Evolutionary conservation across 2,888 invertebrate genomes (phyloP).

Genomic region (Trachelus iudaicus): DNA sequence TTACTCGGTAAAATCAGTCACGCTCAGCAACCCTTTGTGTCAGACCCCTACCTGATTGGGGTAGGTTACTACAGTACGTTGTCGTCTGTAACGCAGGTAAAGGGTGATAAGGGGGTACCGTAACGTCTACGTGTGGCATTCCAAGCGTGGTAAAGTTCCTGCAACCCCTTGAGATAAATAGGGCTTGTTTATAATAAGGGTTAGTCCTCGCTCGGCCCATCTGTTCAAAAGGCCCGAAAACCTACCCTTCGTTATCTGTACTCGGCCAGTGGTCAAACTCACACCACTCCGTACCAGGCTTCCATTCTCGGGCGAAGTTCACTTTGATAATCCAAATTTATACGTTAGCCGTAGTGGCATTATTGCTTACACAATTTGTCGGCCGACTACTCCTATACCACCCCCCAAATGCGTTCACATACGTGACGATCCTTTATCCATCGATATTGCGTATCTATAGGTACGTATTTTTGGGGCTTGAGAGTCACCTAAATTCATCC

Average conservation of each 20-base stretch:
- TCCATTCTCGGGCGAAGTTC: conserved; percentile 19
- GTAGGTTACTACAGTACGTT: background rate
- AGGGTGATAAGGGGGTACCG: background rate
- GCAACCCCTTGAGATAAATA: conserved; percentile 15
- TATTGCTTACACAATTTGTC: conserved; percentile 3
- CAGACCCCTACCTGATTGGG: background rate
- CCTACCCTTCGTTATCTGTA: conserved; percentile 33
- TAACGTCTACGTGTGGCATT: background rate
- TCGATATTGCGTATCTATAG: background rate
- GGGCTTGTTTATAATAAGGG: conserved; percentile 27
- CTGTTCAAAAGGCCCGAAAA: conserved; percentile 30
- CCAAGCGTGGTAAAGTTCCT: background rate
- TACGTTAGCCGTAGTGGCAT: background rate
- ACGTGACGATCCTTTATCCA: background rate
- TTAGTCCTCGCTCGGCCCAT: conserved; percentile 23
- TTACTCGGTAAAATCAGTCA: conserved; percentile 33
- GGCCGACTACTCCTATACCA: background rate
- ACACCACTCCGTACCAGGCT: background rate
- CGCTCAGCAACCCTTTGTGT: conserved; percentile 12
- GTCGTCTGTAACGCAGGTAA: background rate
- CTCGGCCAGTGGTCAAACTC: conserved; percentile 20
- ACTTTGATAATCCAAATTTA: conserved; percentile 22
- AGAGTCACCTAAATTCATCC: background rate
- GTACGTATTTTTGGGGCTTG: background rate
- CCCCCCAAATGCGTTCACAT: background rate